A percentile compares a stretch with the other conserved stretches of the same genome.
These are phyloP conservation scores for Leucozona laternaria DNA, from an alignment of 2,888 invertebrate species.

Conservation along the genomic window DNA sequence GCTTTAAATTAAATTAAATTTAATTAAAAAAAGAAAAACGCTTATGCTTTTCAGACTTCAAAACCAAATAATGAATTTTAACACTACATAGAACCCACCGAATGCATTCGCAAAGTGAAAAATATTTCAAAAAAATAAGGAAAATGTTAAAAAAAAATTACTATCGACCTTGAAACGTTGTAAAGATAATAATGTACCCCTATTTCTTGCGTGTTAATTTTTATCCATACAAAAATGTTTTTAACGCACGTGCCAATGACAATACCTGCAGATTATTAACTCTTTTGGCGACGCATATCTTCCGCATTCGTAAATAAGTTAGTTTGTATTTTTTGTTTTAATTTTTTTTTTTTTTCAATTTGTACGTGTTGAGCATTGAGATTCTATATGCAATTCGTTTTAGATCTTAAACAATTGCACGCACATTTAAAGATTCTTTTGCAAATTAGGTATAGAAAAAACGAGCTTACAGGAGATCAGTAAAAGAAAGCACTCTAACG, in stretches of 20 bases:
- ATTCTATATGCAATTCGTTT: slow-evolving; percentile 44
- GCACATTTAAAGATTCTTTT: background rate
- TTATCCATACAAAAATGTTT: background rate
- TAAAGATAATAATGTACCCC: slow-evolving; percentile 14
- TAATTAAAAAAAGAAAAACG: too few relatives aligned
- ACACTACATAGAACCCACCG: background rate
- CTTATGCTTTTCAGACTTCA: too few relatives aligned
- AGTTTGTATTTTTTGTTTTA: slow-evolving; percentile 41
- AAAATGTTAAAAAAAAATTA: background rate
- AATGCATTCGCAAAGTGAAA: background rate
- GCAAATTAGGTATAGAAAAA: background rate
- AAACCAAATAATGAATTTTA: too few relatives aligned
- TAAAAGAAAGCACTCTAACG: background rate
- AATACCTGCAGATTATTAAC: slow-evolving; percentile 47
- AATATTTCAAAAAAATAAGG: background rate
- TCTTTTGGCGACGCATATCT: slow-evolving; percentile 56
- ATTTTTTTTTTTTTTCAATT: slow-evolving; percentile 12
- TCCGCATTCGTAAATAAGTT: slow-evolving; percentile 62
- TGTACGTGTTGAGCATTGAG: slow-evolving; percentile 58
- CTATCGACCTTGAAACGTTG: slow-evolving; percentile 1
- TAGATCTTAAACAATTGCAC: slow-evolving; percentile 2
- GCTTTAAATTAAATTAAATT: too few relatives aligned
- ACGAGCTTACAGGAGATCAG: background rate
- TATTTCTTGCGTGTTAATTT: background rate
- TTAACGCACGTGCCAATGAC: slow-evolving; percentile 61